Evolutionary conservation across 2,113 vertebrate genomes (phyloP).

Genomic region (Nannobrachium achirus): DNA sequence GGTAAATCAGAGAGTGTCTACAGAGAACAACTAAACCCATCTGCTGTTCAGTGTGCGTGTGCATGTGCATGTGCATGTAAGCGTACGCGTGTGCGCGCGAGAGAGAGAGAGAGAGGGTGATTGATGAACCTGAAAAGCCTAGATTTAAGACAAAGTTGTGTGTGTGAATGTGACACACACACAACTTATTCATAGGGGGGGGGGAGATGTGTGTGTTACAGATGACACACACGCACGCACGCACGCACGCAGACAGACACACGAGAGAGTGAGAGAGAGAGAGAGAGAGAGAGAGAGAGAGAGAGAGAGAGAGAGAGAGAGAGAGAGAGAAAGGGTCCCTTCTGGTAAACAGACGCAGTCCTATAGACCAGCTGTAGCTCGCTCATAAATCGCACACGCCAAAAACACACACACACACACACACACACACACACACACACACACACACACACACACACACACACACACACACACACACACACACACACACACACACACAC

Average conservation of each 20-base stretch:
- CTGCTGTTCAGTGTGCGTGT: constrained; percentile 41
- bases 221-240: constrained; percentile 52
- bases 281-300: too few species aligned
- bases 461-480: constrained; percentile 7
- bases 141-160: constrained; percentile 28
- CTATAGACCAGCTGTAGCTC: constrained; percentile 39
- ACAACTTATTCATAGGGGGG: constrained; percentile 64
- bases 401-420: neutral
- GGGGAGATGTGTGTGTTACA: constrained; percentile 53
- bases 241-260: constrained; percentile 20
- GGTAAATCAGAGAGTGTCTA: too few species aligned
- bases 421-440: neutral
- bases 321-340: constrained; percentile 11
- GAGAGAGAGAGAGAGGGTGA: neutral
- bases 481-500: constrained; percentile 15
- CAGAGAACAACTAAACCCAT: constrained; percentile 50
- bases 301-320: too few species aligned
- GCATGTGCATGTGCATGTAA: constrained; percentile 17
- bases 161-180: constrained; percentile 45
- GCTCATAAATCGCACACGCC: neutral
- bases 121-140: neutral
- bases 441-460: constrained; percentile 11
- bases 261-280: neutral
- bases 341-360: constrained; percentile 42
- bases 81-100: neutral